Evolutionary conservation across 2,113 vertebrate species (phyloP), one percentile per base, ranked within the genome.

Genomic region (Apaloderma vittatum): DNA sequence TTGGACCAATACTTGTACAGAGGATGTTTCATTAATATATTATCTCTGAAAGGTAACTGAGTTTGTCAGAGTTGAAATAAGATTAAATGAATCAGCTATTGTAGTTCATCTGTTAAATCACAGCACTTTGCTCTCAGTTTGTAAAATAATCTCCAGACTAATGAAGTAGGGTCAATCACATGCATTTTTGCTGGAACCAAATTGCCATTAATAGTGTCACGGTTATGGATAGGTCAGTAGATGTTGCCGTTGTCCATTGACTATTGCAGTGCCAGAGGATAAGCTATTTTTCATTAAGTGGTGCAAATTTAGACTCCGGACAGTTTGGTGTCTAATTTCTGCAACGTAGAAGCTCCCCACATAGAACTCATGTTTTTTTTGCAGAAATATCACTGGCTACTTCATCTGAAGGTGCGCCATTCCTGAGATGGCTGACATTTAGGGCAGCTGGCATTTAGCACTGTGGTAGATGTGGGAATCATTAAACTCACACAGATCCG

Each of bases 91-190:
- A 96, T 97, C 73, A 92, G 93, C 86, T 78, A 20, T 88, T 75
- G n/a, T 85, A 97, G 94, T 97, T 97, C 96, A 90, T 95, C 97
- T 97, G 94, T 94, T 97, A 96, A 97, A 97, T 97, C 93, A 82
- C 65, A 86, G 94, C 95, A 88, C 96, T 98, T 94, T 96, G 96
- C 90, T 97, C 96, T 94, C 93, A 77, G 73, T 98, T 98, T 96
- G 95, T 97, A 97, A 93, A 97, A 97, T 86, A 95, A 92, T 97
- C 96, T 97, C 78, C 95, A 88, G 67, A 81, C 96, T 97, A 98
- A 98, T 95, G 96, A 98, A 96, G 96, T 89, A 52, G 90, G 96
- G 97, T 97, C 96, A 97, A 95, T 97, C 70, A 86, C 87, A 37
- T 83, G 89, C 63, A 65, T 93, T 97, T 97, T 91, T 83, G 19